These are phyloP conservation scores for Probaryconus sp. DNA, from an alignment of 1,140 invertebrate species.

Conservation along the genomic window DNA sequence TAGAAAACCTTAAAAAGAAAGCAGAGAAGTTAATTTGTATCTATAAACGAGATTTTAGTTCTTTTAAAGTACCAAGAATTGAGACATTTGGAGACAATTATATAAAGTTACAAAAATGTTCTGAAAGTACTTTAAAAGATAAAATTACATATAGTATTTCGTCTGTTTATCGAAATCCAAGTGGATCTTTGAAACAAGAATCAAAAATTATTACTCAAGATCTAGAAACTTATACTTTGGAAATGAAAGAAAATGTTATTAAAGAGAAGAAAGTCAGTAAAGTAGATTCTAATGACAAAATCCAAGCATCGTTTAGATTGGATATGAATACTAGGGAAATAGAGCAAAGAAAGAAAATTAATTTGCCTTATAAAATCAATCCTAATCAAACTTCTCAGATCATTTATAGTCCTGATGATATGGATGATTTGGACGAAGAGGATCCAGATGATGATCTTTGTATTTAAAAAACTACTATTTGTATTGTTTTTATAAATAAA, in stretches of 20 bases:
- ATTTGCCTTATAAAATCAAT: slow-evolving; percentile 68
- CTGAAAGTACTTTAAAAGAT: slow-evolving; percentile 36
- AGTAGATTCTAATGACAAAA: slow-evolving; percentile 31
- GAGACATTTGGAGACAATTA: slow-evolving; percentile 72
- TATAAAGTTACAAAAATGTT: slow-evolving; percentile 62
- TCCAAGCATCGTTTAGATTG: slow-evolving; percentile 71
- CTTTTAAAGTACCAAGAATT: slow-evolving; percentile 66
- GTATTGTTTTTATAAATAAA: slow-evolving; percentile 45
- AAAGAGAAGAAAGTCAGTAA: slow-evolving; percentile 28
- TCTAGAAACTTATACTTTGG: slow-evolving; percentile 55
- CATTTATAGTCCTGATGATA: slow-evolving; percentile 78
- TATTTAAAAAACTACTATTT: slow-evolving; percentile 62
- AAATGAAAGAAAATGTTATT: slow-evolving; percentile 37
- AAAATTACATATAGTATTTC: slow-evolving; percentile 63
- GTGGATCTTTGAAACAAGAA: slow-evolving; percentile 64
- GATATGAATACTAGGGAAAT: slow-evolving; percentile 72
- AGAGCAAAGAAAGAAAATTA: slow-evolving; percentile 68
- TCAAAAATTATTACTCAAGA: slow-evolving; percentile 66
- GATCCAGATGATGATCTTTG: slow-evolving; percentile 79
- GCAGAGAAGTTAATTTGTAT: slow-evolving; percentile 71
- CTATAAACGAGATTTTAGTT: slow-evolving; percentile 68
- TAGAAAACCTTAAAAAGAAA: slow-evolving; percentile 65
- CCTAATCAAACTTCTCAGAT: slow-evolving; percentile 73
- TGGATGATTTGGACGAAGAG: slow-evolving; percentile 80
- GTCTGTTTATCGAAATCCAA: slow-evolving; percentile 62